These are phyloP conservation scores for Neomorphus geoffroyi DNA, from an alignment of 2,797 vertebrate genomes.

Conservation along the genomic window DNA sequence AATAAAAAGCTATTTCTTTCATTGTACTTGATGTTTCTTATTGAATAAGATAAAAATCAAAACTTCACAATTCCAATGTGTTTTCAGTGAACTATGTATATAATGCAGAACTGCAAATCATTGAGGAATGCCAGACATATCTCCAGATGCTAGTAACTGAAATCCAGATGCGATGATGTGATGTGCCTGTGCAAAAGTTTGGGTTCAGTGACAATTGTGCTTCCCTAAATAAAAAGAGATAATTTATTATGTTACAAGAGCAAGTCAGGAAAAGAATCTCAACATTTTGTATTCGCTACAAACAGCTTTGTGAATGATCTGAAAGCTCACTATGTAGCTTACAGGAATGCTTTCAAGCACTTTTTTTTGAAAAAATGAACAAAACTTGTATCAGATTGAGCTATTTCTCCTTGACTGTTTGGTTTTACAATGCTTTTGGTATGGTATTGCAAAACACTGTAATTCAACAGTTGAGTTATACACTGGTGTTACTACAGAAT, in stretches of 20 bases:
- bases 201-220: accelerated
- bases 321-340: neutral
- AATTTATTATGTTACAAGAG: neutral
- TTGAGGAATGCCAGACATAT: neutral
- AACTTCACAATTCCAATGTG: neutral
- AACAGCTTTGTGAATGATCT: neutral
- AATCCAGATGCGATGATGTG: neutral
- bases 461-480: neutral
- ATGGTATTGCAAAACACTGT: neutral
- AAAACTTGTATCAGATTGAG: neutral
- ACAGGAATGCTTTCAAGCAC: neutral
- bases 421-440: neutral
- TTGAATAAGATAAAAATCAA: neutral
- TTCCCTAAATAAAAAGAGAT: neutral
- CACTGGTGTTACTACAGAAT: neutral
- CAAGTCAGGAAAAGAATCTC: neutral
- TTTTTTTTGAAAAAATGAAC: neutral
- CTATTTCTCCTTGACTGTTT: neutral
- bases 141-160: neutral
- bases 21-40: neutral
- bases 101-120: neutral
- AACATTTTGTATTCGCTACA: neutral
- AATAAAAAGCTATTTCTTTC: neutral
- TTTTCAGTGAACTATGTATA: neutral
- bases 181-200: neutral